These are phyloP conservation scores for Dysmachus trigonus DNA, from an alignment of 2,888 invertebrate species.

Conservation along the genomic window DNA sequence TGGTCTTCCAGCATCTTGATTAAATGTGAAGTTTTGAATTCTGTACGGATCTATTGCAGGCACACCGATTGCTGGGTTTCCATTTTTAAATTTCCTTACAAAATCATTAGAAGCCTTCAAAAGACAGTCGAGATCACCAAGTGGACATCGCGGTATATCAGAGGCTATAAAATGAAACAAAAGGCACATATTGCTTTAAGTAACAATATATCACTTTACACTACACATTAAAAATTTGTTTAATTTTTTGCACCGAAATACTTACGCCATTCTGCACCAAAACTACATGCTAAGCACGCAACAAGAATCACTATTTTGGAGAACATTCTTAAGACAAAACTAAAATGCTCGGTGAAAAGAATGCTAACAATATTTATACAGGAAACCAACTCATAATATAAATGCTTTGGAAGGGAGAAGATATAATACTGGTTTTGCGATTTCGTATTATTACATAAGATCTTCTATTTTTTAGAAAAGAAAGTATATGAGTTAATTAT, in stretches of 20 bases:
- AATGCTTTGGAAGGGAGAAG: not conserved
- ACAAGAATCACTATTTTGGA: not conserved
- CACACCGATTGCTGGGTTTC: not conserved
- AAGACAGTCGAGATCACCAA: not conserved
- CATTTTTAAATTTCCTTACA: not conserved
- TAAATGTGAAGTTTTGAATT: not conserved
- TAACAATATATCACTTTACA: not conserved
- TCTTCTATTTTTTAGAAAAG: not conserved
- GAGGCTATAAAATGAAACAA: not conserved
- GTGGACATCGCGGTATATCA: not conserved
- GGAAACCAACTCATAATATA: not conserved
- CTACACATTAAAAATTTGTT: not conserved
- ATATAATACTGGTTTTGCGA: not conserved
- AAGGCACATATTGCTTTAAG: not conserved
- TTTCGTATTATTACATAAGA: not conserved
- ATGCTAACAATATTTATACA: not conserved
- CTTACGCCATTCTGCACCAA: not conserved
- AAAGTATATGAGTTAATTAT: not conserved
- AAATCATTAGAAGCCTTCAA: not conserved
- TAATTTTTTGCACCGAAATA: not conserved
- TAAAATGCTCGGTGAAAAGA: not conserved
- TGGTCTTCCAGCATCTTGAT: not conserved
- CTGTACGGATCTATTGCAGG: not conserved
- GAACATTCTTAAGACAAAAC: not conserved
- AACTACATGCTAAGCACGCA: not conserved